Conservation (phyloP, 1,140 invertebrate genomes). For the Glomeris maerens region DNA sequence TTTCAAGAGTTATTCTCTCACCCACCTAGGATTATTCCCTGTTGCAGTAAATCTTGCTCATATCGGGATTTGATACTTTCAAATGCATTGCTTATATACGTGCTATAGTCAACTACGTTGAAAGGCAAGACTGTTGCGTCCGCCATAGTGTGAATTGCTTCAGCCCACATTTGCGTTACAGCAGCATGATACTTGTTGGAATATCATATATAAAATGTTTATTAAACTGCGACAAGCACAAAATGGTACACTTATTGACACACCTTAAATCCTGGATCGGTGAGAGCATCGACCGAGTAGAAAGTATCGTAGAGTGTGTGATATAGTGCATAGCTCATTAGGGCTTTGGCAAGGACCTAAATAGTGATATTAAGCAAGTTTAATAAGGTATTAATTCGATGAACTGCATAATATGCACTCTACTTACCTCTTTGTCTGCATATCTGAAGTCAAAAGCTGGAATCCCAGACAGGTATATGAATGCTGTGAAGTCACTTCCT, state of each 20-base stretch:
- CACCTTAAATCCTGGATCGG: neutral
- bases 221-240: neutral
- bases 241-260: neutral
- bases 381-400: neutral
- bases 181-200: neutral
- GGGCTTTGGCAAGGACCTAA: neutral
- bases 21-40: too few relatives aligned
- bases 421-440: neutral
- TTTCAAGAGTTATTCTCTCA: too few relatives aligned
- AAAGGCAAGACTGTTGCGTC: neutral
- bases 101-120: too few relatives aligned
- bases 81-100: too few relatives aligned
- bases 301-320: neutral
- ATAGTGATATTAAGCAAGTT: too few relatives aligned
- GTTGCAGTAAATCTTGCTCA: too few relatives aligned
- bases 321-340: conserved; percentile 16
- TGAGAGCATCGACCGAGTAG: neutral
- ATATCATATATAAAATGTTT: neutral
- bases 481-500: neutral
- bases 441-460: neutral
- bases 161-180: neutral
- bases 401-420: neutral
- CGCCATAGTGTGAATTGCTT: neutral
- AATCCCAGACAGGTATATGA: neutral
- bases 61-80: too few relatives aligned